Conservation (phyloP, 2,888 invertebrate genomes). For the Dichetophora obliterata region DNA sequence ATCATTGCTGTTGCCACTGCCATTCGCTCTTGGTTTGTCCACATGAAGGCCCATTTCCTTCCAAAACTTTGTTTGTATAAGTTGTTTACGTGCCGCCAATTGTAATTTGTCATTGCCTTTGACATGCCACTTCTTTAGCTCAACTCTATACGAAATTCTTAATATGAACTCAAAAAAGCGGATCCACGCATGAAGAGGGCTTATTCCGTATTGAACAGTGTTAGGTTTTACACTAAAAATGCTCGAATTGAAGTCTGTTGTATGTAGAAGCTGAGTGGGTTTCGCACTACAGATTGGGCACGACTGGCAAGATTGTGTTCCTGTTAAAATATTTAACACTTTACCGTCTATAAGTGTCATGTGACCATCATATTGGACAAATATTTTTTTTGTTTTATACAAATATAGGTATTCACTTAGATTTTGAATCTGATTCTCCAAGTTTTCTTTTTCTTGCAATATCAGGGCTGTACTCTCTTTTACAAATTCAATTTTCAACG, state of each 20-base stretch:
- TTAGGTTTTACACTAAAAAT: slow-evolving; percentile 16
- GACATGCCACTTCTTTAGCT: slow-evolving; percentile 23
- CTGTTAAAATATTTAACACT: slow-evolving; percentile 25
- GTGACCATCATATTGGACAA: no score
- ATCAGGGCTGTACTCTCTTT: not conserved
- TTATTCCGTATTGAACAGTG: slow-evolving; percentile 31
- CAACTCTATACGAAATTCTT: slow-evolving; percentile 30
- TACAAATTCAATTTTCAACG: not conserved
- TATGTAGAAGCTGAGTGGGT: slow-evolving; percentile 12
- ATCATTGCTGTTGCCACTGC: slow-evolving; percentile 37
- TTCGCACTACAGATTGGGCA: slow-evolving; percentile 35
- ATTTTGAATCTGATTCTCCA: slow-evolving; percentile 22
- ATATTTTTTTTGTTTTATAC: no score
- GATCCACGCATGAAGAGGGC: slow-evolving; percentile 38
- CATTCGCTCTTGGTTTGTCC: slow-evolving; percentile 39
- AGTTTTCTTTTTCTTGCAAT: slow-evolving; percentile 1
- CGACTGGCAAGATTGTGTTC: slow-evolving; percentile 28
- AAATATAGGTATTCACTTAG: not conserved
- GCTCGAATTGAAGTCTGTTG: slow-evolving; percentile 3
- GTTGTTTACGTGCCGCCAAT: not conserved
- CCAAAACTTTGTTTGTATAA: no score
- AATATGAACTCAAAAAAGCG: slow-evolving; percentile 41
- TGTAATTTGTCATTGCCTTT: not conserved
- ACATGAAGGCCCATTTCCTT: slow-evolving; percentile 21
- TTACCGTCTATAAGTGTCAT: slow-evolving; percentile 2